A percentile compares a stretch with the other conserved stretches of the same genome.
phyloP scores from a whole-genome alignment of 2,888 invertebrate species.

The Yponomeuta evonymella region DNA sequence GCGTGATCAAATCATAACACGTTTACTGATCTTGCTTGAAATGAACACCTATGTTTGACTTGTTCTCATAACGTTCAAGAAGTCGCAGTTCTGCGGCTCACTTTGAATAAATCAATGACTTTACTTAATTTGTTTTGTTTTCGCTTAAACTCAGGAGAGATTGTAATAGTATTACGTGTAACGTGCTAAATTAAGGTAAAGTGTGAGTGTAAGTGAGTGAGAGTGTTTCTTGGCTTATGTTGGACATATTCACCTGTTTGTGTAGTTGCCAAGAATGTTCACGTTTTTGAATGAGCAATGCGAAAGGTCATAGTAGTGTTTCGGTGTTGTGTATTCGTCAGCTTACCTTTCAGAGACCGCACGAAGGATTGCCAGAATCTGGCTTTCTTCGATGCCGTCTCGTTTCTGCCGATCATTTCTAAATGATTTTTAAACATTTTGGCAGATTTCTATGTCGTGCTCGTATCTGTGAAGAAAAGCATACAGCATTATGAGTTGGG shows the following conservation, averaged over 20 bases:
- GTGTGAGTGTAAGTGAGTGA: neutral
- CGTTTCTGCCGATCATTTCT: slow-evolving; percentile 95
- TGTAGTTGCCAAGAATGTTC: neutral
- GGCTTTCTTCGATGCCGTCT: slow-evolving; percentile 93
- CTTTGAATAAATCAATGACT: too few relatives aligned
- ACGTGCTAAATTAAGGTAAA: neutral
- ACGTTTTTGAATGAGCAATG: slow-evolving; percentile 6
- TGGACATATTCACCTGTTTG: neutral
- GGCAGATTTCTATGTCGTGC: slow-evolving; percentile 79
- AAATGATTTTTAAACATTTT: slow-evolving; percentile 94
- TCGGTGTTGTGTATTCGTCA: slow-evolving; percentile 5
- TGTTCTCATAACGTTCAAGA: too few relatives aligned
- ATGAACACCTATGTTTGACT: too few relatives aligned
- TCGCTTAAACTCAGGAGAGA: too few relatives aligned
- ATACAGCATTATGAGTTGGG: neutral
- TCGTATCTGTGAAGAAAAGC: slow-evolving; percentile 68
- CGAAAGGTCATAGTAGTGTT: neutral
- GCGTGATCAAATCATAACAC: too few relatives aligned
- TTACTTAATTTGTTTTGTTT: too few relatives aligned
- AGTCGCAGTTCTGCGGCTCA: too few relatives aligned
- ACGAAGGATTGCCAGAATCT: slow-evolving; percentile 96
- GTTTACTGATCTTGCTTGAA: too few relatives aligned
- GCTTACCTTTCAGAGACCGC: slow-evolving; percentile 91
- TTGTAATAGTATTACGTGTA: too few relatives aligned
- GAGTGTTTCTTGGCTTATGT: slow-evolving; percentile 4